Evolutionary conservation across 1,140 invertebrate species (phyloP).

Genomic region (Drosophila leontia): DNA sequence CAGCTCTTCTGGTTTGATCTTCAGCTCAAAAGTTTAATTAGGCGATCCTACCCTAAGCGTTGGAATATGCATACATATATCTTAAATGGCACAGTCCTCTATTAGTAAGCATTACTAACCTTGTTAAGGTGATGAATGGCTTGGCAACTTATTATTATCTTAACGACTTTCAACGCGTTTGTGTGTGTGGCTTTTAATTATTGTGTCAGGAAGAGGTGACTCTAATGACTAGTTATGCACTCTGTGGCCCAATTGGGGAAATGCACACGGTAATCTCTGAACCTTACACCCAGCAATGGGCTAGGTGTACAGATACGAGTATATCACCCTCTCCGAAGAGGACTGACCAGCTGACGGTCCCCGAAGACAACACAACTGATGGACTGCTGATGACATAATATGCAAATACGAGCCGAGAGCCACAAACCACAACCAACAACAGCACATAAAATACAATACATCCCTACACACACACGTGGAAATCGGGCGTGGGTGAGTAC

Average conservation of each 20-base stretch:
- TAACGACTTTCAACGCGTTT: conserved; percentile 47
- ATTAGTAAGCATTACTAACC: conserved; percentile 61
- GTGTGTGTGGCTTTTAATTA: conserved; percentile 46
- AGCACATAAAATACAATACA: conserved; percentile 38
- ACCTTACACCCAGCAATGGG: conserved; percentile 59
- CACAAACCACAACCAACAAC: conserved; percentile 52
- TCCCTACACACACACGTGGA: conserved; percentile 10
- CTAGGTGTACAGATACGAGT: no score
- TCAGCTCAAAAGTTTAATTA: background rate
- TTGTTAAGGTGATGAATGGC: conserved; percentile 53
- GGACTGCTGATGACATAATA: conserved; percentile 81
- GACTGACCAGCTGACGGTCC: conserved; percentile 63
- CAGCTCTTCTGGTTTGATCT: conserved; percentile 14
- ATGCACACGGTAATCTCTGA: conserved; percentile 66
- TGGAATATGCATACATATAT: background rate
- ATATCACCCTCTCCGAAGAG: background rate
- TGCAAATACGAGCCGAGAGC: conserved; percentile 61
- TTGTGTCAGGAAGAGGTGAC: conserved; percentile 47
- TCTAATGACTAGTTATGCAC: conserved; percentile 65
- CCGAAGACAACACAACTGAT: conserved; percentile 71
- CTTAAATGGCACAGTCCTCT: background rate
- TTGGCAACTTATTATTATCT: conserved; percentile 60
- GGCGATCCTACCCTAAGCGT: background rate
- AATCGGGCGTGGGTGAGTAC: conserved; percentile 20
- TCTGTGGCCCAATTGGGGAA: conserved; percentile 26